These are phyloP conservation scores for Pangasianodon hypophthalmus DNA, from an alignment of 2,113 vertebrate species.

Conservation along the genomic window DNA sequence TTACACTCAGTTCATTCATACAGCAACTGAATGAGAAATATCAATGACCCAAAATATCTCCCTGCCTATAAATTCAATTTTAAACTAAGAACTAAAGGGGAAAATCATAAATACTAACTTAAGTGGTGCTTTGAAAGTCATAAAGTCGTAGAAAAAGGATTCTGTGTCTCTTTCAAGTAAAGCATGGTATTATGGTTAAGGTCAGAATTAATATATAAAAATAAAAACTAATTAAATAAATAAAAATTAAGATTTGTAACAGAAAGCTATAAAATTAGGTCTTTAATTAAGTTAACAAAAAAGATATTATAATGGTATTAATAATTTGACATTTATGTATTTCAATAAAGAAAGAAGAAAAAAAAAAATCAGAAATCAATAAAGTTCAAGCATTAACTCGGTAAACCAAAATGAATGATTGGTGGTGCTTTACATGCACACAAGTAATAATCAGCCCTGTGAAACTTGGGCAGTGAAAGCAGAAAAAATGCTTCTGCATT, in stretches of 20 bases:
- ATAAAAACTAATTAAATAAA: not conserved
- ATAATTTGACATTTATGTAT: not conserved
- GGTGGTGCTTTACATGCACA: slow-evolving; percentile 39
- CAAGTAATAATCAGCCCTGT: slow-evolving; percentile 46
- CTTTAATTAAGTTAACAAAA: not conserved
- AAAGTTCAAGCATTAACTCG: slow-evolving; percentile 14
- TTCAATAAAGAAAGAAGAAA: not conserved
- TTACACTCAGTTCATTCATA: slow-evolving; percentile 44
- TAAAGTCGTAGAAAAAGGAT: not conserved
- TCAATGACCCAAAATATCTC: not conserved
- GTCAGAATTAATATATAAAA: not conserved
- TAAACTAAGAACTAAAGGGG: not conserved
- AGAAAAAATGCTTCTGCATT: slow-evolving; percentile 30
- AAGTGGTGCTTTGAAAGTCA: not conserved
- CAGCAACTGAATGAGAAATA: slow-evolving; percentile 35
- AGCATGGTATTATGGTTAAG: not conserved
- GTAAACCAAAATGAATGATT: slow-evolving; percentile 42
- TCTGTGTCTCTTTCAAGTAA: not conserved
- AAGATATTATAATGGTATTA: not conserved
- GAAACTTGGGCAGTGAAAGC: slow-evolving; percentile 6
- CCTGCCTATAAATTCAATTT: slow-evolving; percentile 1
- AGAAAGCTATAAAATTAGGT: not conserved
- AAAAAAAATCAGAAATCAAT: not conserved
- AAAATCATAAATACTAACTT: not conserved
- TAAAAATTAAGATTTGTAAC: not conserved